phyloP scores from a whole-genome alignment of 2,113 vertebrate species.

The Oreochromis aureus region DNA sequence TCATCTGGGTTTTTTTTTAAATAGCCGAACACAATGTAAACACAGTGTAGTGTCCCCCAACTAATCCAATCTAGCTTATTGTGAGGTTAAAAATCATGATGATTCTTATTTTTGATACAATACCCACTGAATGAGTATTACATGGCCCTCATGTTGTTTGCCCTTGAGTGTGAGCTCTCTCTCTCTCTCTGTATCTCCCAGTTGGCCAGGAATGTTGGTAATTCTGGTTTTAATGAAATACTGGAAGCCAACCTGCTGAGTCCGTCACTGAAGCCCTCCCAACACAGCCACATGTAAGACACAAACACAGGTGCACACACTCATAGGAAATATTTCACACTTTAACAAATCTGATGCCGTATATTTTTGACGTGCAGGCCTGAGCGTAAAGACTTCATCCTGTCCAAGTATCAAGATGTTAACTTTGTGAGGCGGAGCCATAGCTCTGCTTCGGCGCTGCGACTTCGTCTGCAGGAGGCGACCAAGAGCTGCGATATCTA shows the following conservation, averaged over 20 bases:
- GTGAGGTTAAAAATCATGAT: background rate
- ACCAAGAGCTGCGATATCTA: constrained; percentile 55
- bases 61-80: background rate
- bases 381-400: constrained; percentile 56
- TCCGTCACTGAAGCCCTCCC: constrained; percentile 53
- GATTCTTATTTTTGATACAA: background rate
- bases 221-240: constrained; percentile 60
- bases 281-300: constrained; percentile 53
- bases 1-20: background rate
- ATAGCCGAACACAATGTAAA: background rate
- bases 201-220: constrained; percentile 60
- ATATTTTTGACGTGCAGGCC: background rate
- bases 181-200: background rate
- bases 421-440: constrained; percentile 42
- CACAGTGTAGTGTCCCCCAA: background rate
- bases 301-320: background rate
- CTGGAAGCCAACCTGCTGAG: constrained; percentile 57
- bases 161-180: background rate
- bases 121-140: background rate
- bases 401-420: constrained; percentile 52
- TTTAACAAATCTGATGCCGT: background rate
- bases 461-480: constrained; percentile 54
- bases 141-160: background rate
- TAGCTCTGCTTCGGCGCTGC: background rate
- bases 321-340: background rate